Base-by-base conservation (phyloP, 2,888 invertebrate genomes). In the Nomada hirtipes region DNA sequence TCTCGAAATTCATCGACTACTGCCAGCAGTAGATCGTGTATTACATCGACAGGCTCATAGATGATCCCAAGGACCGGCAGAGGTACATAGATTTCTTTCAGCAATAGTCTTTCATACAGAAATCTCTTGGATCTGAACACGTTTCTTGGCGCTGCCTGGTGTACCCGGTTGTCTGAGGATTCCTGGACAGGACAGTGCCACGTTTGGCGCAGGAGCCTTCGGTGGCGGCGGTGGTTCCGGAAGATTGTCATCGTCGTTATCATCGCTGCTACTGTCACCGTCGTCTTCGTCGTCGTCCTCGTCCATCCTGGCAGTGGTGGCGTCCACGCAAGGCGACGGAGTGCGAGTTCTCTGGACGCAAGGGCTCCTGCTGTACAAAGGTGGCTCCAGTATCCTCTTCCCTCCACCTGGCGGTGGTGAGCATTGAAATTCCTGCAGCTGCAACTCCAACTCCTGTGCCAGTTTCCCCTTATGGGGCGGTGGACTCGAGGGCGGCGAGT, bases 41-140 rank as follows among this genome's bases (percentile, higher is more conserved):
- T 47, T 15, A 55, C 55, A 36, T 20, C 23, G 47, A 63, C 29
- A 76, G 70, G 71, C 67, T 26, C 65, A 26, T 55, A 18, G 20
- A 59, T 20, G 52, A 60, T 60, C 47, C 53, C 9, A 47, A 47
- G 47, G 53, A n/a, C 13, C 18, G 42, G 26, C 44, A 18, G 64
- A 47, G 2, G 26, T 23, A 20, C 53, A n/a, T 23, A 26, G 57
- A 63, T 36, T 18, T 36, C 2, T 20, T n/a, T 4, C 4, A n/a
- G 3, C 18, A 15, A 61, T 23, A 23, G 2, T 2, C 13, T 50
- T 29, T 89, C 85, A 98, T 95, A 98, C 98, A 82, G 98, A 98
- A 95, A 98, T 98, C 94, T 98, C 98, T 94, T 98, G 98, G 93
- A 98, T 98, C 95, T 98, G 98, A 91, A 98, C 98, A 94, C 98